Evolutionary conservation across 2,797 vertebrate species (phyloP).

Genomic region (Meriones psammophilus): DNA sequence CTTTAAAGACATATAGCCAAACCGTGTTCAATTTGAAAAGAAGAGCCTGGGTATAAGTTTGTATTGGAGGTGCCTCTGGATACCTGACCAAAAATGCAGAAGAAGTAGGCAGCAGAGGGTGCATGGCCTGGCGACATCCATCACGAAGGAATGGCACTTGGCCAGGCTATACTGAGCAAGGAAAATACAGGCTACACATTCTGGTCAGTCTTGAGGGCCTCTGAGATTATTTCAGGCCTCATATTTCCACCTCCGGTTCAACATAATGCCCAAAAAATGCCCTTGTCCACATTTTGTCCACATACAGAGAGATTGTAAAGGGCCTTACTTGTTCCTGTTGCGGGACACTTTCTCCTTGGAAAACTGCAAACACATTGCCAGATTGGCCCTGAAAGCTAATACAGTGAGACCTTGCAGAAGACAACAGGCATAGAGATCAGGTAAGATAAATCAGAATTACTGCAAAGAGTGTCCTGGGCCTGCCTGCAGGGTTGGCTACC

Average conservation of each 20-base stretch:
- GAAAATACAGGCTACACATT: slow-evolving; percentile 68
- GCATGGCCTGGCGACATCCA: slow-evolving; percentile 23
- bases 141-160: not conserved
- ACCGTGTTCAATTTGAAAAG: no score
- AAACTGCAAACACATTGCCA: slow-evolving; percentile 49
- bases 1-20: not conserved
- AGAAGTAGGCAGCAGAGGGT: slow-evolving; percentile 19
- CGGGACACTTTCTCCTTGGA: slow-evolving; percentile 65
- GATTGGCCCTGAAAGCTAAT: slow-evolving; percentile 54
- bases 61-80: not conserved
- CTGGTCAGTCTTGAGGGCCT: slow-evolving; percentile 63
- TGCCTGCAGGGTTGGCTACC: not conserved
- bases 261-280: slow-evolving; percentile 68
- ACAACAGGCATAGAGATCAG: slow-evolving; percentile 29
- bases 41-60: not conserved
- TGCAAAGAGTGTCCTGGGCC: not conserved
- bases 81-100: not conserved
- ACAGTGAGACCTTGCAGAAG: slow-evolving; percentile 43
- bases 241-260: slow-evolving; percentile 69
- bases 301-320: slow-evolving; percentile 53
- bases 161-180: not conserved
- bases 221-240: slow-evolving; percentile 72
- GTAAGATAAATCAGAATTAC: slow-evolving; percentile 52
- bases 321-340: slow-evolving; percentile 34
- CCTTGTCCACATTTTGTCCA: slow-evolving; percentile 29